These are phyloP conservation scores for Stegastes partitus DNA, from an alignment of 2,113 vertebrate genomes.

Conservation along the genomic window DNA sequence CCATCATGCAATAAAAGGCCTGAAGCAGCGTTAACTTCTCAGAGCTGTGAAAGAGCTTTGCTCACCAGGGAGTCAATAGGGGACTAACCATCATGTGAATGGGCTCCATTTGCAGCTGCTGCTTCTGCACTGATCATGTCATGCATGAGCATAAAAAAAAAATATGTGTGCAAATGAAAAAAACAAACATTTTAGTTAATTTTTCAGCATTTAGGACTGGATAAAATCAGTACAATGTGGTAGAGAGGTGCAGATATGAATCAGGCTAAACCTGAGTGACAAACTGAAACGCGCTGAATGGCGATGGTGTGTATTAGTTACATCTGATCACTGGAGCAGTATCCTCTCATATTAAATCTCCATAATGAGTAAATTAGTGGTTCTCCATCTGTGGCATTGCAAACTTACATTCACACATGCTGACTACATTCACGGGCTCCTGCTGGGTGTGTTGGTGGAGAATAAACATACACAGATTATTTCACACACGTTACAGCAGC, in stretches of 20 bases:
- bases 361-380: slow-evolving; percentile 80
- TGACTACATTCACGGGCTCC: slow-evolving; percentile 68
- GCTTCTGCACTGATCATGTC: slow-evolving; percentile 37
- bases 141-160: slow-evolving; percentile 39
- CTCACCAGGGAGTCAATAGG: slow-evolving; percentile 69
- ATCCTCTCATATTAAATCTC: slow-evolving; percentile 66
- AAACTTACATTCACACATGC: slow-evolving; percentile 77
- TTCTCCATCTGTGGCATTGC: slow-evolving; percentile 76
- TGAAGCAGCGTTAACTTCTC: slow-evolving; percentile 67
- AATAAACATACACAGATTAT: slow-evolving; percentile 74
- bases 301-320: slow-evolving; percentile 27
- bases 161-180: slow-evolving; percentile 28
- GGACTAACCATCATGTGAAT: slow-evolving; percentile 63
- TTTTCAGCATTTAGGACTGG: slow-evolving; percentile 22
- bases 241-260: slow-evolving; percentile 39
- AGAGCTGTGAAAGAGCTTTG: slow-evolving; percentile 61
- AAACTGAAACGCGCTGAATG: slow-evolving; percentile 28
- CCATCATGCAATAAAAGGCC: slow-evolving; percentile 63
- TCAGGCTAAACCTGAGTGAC: slow-evolving; percentile 31
- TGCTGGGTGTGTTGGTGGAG: slow-evolving; percentile 75
- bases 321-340: slow-evolving; percentile 44
- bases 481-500: slow-evolving; percentile 58
- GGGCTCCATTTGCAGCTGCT: slow-evolving; percentile 61
- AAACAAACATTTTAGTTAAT: slow-evolving; percentile 6
- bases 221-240: slow-evolving; percentile 33